Evolutionary conservation across 1,140 invertebrate genomes (phyloP), one percentile per base, ranked within the genome.

Genomic region (Phortica variegata): DNA sequence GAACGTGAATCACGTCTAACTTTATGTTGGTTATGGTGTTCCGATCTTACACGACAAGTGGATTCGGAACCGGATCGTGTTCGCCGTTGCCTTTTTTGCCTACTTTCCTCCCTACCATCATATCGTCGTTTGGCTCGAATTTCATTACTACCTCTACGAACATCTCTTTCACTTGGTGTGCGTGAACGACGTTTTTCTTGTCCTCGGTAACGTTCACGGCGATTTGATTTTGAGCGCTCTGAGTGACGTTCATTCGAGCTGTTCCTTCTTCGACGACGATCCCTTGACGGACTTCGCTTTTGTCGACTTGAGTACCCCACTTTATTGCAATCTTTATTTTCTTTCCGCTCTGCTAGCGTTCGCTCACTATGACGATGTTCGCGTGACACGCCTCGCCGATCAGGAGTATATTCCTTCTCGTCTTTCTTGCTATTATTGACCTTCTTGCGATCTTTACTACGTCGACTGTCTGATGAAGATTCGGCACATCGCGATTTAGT

Each of bases 401-500:
- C n/a, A n/a, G n/a, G n/a, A n/a, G n/a, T n/a, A n/a, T n/a, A n/a
- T n/a, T n/a, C n/a, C n/a, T n/a, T n/a, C n/a, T 2, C 12, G 26
- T 8, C 42, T 52, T 7, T 46, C 50, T 15, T 33, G 43, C 0
- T 44, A 49, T 1, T 31, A 18, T 1, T 47, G 20, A 0, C 44
- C 49, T 0, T 61, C 58, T 8, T 51, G 60, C 0, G 50, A 61
- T 2, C 33, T 16, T 2, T n/a, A 45, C 26, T 34, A 6, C 13
- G 19, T 10, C 33, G 43, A 52, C 36, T 51, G 20, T 61, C 58
- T n/a, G 26, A 8, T 0, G 60, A 52, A 19, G 56, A 54, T 2
- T 52, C 60, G 2, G 52, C 41, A 31, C 53, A 51, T 8, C 47
- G 40, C 18, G 29, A n/a, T 7, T 63, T 68, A 1, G 29, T 19